Evolutionary conservation across 2,888 invertebrate species (phyloP), one percentile per base, ranked within the genome.

Genomic region (Drosophila mettleri): DNA sequence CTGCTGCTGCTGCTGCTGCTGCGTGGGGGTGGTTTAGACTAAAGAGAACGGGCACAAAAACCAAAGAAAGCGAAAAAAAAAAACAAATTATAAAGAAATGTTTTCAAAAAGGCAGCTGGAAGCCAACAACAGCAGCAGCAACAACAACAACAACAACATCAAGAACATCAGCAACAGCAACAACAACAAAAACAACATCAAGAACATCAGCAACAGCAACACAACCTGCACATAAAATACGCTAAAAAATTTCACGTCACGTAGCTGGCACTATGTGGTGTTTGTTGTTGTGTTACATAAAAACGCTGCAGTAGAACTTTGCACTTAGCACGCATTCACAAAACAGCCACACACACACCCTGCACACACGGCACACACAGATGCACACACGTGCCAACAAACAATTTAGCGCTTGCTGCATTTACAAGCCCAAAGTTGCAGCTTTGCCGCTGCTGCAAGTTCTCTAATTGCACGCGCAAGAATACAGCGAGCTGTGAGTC

Each of bases 211-310:
- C 53, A 48, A 16, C 61, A 61, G 24, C 51, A 57, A 55, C 61
- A 36, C 14, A 65, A 88, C 60, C 64, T 87, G 82, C 78, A 85
- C 82, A 89, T 64, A 75, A 83, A 85, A 78, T 85, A 75, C 89
- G 86, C 75, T 89, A 61, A 82, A 81, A 87, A 81, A 85, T 83
- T 89, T 89, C 86, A 78, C 66, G 72, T 86, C 83, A 83, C 89
- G 83, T 84, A 87, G 86, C 60, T 59, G 67, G 22, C 36, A 43
- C 46, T 58, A 51, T 34, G 60, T 52, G 46, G 38, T 66, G 29
- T 43, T 59, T 61, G 38, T 33, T 74, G 51, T 27, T 49, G 27
- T 66, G 61, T 39, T 39, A 74, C 49, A 79, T 72, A 63, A 78
- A 76, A 71, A 80, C 51, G 62, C 59, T 60, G 71, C 77, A 75